Evolutionary conservation across 2,113 vertebrate genomes (phyloP).

Genomic region (Pituophis catenifer): DNA sequence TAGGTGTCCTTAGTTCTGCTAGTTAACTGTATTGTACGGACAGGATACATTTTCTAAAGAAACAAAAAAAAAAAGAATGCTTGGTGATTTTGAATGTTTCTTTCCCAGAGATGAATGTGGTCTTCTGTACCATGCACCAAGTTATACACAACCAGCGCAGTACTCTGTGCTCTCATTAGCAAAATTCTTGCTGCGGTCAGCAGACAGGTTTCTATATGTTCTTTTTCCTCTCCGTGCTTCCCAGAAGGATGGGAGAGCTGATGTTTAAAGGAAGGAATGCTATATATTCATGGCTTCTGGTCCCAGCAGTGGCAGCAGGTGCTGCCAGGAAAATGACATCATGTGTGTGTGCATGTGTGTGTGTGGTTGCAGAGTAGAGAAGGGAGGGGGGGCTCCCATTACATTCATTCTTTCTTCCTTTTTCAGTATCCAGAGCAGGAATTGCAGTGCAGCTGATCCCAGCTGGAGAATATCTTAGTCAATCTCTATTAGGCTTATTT

Average conservation of each 20-base stretch:
- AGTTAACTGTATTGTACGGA: neutral
- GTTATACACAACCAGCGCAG: neutral
- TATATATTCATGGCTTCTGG: neutral
- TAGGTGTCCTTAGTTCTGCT: neutral
- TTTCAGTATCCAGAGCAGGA: fast-evolving
- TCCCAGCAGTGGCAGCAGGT: neutral
- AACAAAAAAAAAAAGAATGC: neutral
- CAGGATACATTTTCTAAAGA: neutral
- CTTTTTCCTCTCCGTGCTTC: neutral
- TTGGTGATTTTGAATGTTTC: neutral
- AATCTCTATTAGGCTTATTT: fast-evolving
- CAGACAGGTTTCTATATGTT: neutral
- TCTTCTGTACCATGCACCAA: neutral
- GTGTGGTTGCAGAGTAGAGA: neutral
- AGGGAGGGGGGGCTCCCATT: fast-evolving
- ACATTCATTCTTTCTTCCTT: neutral
- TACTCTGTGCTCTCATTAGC: neutral
- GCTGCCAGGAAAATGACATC: neutral
- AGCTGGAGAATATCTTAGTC: neutral
- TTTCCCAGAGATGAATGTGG: neutral
- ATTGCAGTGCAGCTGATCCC: neutral
- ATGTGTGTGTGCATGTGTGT: fast-evolving
- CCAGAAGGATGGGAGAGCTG: neutral
- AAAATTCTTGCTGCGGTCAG: neutral
- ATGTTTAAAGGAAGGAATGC: neutral